Percentiles rank a stretch among this genome's conserved stretches.
Conservation (phyloP, 1,140 invertebrate genomes). For the Pogonomyrmex barbatus region DNA sequence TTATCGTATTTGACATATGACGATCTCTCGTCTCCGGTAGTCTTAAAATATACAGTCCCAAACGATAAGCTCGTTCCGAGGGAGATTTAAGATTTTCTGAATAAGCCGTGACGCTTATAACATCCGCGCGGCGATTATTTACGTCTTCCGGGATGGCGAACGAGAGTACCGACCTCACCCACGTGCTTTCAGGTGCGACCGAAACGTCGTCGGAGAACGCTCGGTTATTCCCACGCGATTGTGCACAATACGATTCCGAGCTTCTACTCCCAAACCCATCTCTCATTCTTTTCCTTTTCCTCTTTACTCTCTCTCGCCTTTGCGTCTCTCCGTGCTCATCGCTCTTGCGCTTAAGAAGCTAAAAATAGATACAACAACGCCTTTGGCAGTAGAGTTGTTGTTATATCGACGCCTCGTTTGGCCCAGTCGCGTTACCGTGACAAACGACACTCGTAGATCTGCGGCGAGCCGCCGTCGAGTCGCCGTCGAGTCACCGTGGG, state of each 20-base stretch:
- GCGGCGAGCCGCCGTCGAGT: conserved; percentile 37
- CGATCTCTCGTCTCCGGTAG: background rate
- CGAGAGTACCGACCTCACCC: conserved; percentile 49
- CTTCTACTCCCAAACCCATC: conserved; percentile 5
- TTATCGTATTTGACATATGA: background rate
- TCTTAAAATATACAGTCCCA: background rate
- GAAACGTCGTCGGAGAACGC: conserved; percentile 38
- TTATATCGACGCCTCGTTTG: conserved; percentile 82
- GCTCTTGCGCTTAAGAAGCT: conserved; percentile 71
- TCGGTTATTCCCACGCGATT: conserved; percentile 60
- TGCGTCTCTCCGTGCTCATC: conserved; percentile 28
- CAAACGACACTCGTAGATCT: conserved; percentile 74
- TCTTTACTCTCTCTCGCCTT: conserved; percentile 12
- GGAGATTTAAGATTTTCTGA: conserved; percentile 45
- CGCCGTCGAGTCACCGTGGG: conserved; percentile 9
- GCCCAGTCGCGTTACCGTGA: conserved; percentile 78
- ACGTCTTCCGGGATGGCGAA: conserved; percentile 58
- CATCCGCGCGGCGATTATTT: conserved; percentile 65
- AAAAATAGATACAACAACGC: conserved; percentile 73
- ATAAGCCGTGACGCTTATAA: conserved; percentile 51
- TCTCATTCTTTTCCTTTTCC: conserved; percentile 2
- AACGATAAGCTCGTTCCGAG: conserved; percentile 19
- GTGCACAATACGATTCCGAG: conserved; percentile 49
- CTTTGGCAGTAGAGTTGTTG: conserved; percentile 79
- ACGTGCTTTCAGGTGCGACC: conserved; percentile 54